Evolutionary conservation across 2,888 invertebrate genomes (phyloP).

Genomic region (Ashinkailepas kermadecensis): DNA sequence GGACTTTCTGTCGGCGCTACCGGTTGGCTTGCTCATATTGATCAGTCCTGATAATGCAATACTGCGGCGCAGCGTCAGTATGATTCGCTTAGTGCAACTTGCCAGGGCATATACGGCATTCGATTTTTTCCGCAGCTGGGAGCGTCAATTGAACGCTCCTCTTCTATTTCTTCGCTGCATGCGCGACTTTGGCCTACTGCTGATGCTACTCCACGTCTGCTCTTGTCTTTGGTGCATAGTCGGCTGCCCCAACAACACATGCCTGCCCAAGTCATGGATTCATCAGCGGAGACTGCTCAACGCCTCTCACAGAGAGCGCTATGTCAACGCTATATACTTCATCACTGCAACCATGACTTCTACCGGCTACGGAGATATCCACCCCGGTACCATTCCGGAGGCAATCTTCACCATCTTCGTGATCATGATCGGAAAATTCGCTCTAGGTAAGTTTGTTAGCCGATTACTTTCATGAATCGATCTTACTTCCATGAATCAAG

Average conservation of each 20-base stretch:
- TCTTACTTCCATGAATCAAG: no score
- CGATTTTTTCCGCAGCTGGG: background rate
- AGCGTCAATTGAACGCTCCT: background rate
- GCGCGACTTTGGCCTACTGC: background rate
- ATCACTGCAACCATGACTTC: background rate
- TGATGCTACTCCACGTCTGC: background rate
- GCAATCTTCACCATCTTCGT: background rate
- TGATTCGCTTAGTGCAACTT: background rate
- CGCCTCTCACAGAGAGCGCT: background rate
- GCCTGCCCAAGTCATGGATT: background rate
- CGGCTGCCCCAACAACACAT: background rate
- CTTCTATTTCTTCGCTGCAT: background rate
- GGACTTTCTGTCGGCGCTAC: background rate
- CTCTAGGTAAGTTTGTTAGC: background rate
- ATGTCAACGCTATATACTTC: background rate
- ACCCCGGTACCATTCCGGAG: background rate
- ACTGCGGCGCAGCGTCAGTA: background rate
- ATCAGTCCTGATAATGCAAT: background rate
- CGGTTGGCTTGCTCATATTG: background rate
- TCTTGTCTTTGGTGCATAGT: background rate
- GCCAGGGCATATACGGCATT: background rate
- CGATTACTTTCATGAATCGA: no score
- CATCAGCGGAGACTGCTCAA: background rate
- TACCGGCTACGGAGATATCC: background rate
- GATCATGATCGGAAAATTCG: slow-evolving; percentile 6